Conservation (phyloP, 2,113 vertebrate species). For the Procavia capensis region DNA sequence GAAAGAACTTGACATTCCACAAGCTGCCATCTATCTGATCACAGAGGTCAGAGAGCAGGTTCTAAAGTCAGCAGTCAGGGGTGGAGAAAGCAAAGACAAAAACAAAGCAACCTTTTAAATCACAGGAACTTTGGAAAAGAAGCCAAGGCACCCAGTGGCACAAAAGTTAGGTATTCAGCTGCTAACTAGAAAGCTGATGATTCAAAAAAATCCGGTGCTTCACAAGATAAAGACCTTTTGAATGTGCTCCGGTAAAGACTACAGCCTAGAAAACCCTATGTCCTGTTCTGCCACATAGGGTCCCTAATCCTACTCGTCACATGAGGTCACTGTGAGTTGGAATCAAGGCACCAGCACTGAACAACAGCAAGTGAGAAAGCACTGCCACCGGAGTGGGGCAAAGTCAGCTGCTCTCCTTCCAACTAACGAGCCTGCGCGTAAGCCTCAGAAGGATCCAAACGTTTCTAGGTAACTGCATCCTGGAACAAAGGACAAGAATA, state of each 20-base stretch:
- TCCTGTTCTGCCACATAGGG: no score
- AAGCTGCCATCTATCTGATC: neutral
- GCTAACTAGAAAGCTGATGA: no score
- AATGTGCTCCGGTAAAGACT: no score
- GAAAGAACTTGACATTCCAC: neutral
- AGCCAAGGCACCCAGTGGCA: neutral
- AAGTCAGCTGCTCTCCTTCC: neutral
- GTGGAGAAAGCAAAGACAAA: neutral
- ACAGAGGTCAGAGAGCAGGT: rapidly evolving
- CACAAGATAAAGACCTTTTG: no score
- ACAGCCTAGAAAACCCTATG: no score
- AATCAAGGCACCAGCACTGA: neutral
- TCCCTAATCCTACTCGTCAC: neutral
- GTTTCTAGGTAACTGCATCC: neutral
- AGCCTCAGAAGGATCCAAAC: neutral
- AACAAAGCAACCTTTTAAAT: neutral
- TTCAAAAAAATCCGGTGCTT: no score
- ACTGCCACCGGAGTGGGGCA: neutral
- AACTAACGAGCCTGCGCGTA: no score
- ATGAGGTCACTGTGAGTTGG: neutral
- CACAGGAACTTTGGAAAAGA: neutral
- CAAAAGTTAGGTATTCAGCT: no score
- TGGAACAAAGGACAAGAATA: neutral
- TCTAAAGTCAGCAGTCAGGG: neutral
- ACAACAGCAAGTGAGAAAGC: neutral